Evolutionary conservation across 2,888 invertebrate genomes (phyloP), one percentile per base, ranked within the genome.

Genomic region (Ashinkailepas kermadecensis): DNA sequence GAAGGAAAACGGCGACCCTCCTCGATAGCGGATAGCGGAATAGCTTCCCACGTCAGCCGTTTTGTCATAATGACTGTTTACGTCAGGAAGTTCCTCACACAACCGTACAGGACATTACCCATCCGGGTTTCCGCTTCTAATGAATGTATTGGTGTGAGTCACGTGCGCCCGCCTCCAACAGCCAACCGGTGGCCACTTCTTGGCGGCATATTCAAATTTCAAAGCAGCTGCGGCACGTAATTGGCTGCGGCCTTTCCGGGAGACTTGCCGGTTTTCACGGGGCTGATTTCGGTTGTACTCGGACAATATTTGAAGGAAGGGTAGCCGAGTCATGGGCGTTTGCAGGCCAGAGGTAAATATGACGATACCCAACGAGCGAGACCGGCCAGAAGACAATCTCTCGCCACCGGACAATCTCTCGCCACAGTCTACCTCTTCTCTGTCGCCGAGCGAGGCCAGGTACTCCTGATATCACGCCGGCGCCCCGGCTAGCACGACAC

Each of bases 181-280:
- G 70, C 70, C 39, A 70, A 39, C 70, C 15, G 70, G 25, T 23
- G 70, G 15, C 15, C 21, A 64, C 70, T 70, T 70, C 70, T 39
- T 70, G 70, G 70, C 70, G 70, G 25, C 23, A 23, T 70, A 70
- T 70, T 70, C 70, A 70, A 70, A 70, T 70, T 70, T 70, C 70
- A 70, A 70, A 70, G 70, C 23, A 15, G 70, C 70, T 39, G 7
- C 70, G 70, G 13, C 39, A 25, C 70, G 39, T 70, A 70, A 70
- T 70, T 70, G 70, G 70, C 25, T 15, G 39, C 10, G 3, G 39
- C 70, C 70, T 4, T 13, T 15, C 4, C 70, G 39, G 39, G 70
- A 70, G 70, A 70, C 70, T 23, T 23, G 70, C 10, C 70, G 13
- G 70, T 39, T 70, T 70, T 70, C 70, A 70, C 70, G 70, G 70